These are phyloP conservation scores for Actinemys pallida DNA, from an alignment of 2,113 vertebrate species.

Conservation along the genomic window DNA sequence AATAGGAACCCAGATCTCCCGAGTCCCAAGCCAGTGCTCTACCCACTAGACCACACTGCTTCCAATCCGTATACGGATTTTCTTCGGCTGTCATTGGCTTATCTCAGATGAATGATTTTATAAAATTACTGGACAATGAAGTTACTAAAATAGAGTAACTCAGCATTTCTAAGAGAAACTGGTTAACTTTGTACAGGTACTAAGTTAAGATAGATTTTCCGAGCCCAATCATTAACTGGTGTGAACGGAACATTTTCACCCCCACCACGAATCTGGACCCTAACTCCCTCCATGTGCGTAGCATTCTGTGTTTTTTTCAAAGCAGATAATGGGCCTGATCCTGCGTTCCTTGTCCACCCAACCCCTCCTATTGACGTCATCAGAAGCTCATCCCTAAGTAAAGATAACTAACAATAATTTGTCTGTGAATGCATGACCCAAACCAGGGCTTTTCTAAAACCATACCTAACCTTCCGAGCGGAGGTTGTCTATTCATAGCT, in stretches of 20 bases:
- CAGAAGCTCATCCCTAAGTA: background rate
- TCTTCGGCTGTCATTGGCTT: accelerated
- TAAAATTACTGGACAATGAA: conserved; percentile 50
- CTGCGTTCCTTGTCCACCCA: accelerated
- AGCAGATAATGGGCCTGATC: background rate
- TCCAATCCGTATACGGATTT: background rate
- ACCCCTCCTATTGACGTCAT: background rate
- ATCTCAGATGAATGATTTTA: background rate
- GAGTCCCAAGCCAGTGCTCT: background rate
- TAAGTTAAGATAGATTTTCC: background rate
- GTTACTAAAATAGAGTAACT: conserved; percentile 45
- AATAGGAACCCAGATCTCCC: background rate
- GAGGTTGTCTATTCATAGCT: accelerated
- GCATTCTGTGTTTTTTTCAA: background rate
- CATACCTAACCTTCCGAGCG: accelerated
- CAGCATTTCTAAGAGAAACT: background rate
- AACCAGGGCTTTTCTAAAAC: background rate
- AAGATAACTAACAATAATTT: background rate
- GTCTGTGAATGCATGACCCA: accelerated
- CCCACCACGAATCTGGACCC: background rate
- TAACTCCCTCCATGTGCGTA: background rate
- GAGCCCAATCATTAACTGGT: accelerated
- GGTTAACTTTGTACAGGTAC: background rate
- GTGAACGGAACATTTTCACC: background rate
- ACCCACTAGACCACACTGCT: background rate